Percentiles rank a stretch among this genome's conserved stretches.
Conservation (phyloP, 2,113 vertebrate genomes). For the Eudyptes chrysolophus region DNA sequence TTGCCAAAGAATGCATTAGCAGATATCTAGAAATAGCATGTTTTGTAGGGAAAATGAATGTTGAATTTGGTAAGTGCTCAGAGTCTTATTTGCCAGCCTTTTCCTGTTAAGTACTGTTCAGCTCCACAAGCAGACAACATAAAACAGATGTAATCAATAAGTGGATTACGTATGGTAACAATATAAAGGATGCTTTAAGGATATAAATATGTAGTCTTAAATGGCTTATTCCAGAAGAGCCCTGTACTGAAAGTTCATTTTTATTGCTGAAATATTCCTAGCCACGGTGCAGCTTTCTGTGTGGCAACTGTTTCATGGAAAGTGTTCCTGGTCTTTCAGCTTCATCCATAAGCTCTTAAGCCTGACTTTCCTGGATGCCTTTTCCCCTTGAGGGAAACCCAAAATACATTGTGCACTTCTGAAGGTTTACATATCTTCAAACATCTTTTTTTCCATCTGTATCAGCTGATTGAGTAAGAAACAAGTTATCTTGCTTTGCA, state of each 20-base stretch:
- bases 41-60: not conserved
- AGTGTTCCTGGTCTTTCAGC: not conserved
- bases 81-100: not conserved
- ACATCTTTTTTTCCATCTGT: not conserved
- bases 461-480: not conserved
- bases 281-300: not conserved
- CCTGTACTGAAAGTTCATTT: not conserved
- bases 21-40: slow-evolving; percentile 12
- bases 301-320: not conserved
- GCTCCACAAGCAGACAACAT: not conserved
- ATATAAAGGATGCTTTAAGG: not conserved
- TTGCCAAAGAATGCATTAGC: slow-evolving; percentile 25
- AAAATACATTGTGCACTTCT: not conserved
- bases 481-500: not conserved
- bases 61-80: not conserved
- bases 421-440: not conserved
- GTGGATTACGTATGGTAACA: not conserved
- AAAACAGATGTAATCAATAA: not conserved
- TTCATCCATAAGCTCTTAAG: not conserved
- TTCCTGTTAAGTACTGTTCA: not conserved
- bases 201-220: not conserved
- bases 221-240: not conserved
- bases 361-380: not conserved
- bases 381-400: not conserved
- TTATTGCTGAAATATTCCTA: not conserved